Evolutionary conservation across 2,113 vertebrate species (phyloP), one percentile per base, ranked within the genome.

Genomic region (Hippocampus zosterae): DNA sequence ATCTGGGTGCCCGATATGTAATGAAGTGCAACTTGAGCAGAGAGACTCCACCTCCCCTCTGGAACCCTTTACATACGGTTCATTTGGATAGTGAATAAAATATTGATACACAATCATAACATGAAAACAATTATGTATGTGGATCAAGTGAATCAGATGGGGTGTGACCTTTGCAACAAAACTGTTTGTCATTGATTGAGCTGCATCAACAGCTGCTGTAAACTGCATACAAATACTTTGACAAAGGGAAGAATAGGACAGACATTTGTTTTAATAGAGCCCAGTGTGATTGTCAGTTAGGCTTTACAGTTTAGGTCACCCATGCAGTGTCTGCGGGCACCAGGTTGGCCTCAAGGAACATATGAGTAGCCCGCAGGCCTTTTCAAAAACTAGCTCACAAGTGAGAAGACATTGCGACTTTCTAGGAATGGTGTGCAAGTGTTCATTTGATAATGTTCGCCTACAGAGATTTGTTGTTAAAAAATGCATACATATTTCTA

Each of bases 161-260:
- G 42, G 23, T 18, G 63, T 65, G 63, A 65, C 63, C 63, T 48
- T 65, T 65, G n/a, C 63, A 48, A 65, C 13, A 44, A 46, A 65
- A 25, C 41, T 18, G 41, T 65, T n/a, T 46, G 63, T 18, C 63
- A 46, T 27, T 46, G 63, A 46, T 44, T 48, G 63, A 65, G 63
- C 42, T 44, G 23, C 41, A 65, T 46, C 63, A 27, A 65, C 42
- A 65, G 42, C 63, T 46, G 42, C 42, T 27, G 61, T 10, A 27
- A 46, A 8, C 63, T 48, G 63, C 42, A 25, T 65, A 46, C 63
- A 65, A 65, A 65, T 46, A 41, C 42, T 65, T 65, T 23, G 40
- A 65, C n/a, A 65, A 18, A 64, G 12, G n/a, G 12, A 46, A 1
- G 25, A 46, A 25, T 25, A 46, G 21, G n/a, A 25, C 62, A 5